phyloP scores from a whole-genome alignment of 1,140 invertebrate genomes.

The Leptonema lineaticorne region DNA sequence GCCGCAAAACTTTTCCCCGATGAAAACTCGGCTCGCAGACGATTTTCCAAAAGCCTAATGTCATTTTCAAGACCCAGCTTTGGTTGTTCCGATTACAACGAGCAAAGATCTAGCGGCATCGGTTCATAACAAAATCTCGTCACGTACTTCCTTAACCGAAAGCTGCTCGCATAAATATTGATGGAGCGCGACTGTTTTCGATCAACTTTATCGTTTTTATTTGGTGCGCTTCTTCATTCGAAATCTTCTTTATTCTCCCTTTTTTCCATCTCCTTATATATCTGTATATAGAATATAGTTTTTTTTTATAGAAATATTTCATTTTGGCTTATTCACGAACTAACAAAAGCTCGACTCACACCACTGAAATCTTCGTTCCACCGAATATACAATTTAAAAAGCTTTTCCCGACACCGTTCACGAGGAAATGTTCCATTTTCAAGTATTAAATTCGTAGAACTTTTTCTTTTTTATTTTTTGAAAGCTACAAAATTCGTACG shows the following conservation, averaged over 20 bases:
- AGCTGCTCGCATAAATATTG: slow-evolving; percentile 40
- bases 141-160: slow-evolving; percentile 41
- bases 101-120: not conserved
- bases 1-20: not conserved
- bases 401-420: not conserved
- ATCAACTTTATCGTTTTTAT: slow-evolving; percentile 41
- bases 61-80: not conserved
- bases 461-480: too few species aligned
- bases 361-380: not conserved
- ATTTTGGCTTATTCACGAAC: slow-evolving; percentile 6
- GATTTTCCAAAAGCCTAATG: slow-evolving; percentile 17
- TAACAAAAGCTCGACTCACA: slow-evolving; percentile 5
- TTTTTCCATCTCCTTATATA: slow-evolving; percentile 1
- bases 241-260: slow-evolving; percentile 11
- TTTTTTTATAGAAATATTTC: slow-evolving; percentile 6
- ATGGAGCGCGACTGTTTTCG: slow-evolving; percentile 41
- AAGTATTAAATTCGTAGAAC: too few species aligned
- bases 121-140: slow-evolving; percentile 32
- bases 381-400: not conserved
- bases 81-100: slow-evolving; percentile 5
- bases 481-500: too few species aligned
- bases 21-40: too few species aligned
- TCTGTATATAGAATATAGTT: too few species aligned
- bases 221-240: slow-evolving; percentile 26
- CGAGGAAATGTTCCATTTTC: too few species aligned